phyloP scores from a whole-genome alignment of 2,113 vertebrate genomes.

The Thermophis baileyi region DNA sequence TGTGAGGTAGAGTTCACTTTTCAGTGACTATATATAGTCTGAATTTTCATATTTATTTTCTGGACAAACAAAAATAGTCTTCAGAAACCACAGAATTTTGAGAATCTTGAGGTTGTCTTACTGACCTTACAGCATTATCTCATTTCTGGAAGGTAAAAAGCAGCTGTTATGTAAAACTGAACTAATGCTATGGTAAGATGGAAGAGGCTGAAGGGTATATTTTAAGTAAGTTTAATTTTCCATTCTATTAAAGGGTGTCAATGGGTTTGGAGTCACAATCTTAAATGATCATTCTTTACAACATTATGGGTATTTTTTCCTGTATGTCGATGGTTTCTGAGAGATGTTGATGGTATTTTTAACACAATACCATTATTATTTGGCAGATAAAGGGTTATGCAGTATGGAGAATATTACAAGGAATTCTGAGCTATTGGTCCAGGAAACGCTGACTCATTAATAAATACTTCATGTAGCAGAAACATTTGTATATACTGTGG shows the following conservation, averaged over 20 bases:
- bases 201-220: constrained; percentile 30
- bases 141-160: constrained; percentile 29
- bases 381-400: constrained; percentile 37
- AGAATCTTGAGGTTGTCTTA: not conserved
- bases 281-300: constrained; percentile 51
- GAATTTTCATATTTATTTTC: not conserved
- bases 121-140: not conserved
- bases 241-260: constrained; percentile 21
- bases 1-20: not conserved
- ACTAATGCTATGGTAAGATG: constrained; percentile 31
- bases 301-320: constrained; percentile 47
- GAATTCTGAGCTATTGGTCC: constrained; percentile 38
- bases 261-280: constrained; percentile 38
- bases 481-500: constrained; percentile 43
- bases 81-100: not conserved
- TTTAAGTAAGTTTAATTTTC: constrained; percentile 19
- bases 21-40: not conserved
- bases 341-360: constrained; percentile 52
- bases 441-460: constrained; percentile 34
- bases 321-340: not conserved
- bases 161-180: constrained; percentile 34
- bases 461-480: constrained; percentile 36
- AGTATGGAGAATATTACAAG: constrained; percentile 53
- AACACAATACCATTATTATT: constrained; percentile 50
- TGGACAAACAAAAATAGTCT: not conserved